phyloP scores from a whole-genome alignment of 2,888 invertebrate species.

The Orthosia gracilis region DNA sequence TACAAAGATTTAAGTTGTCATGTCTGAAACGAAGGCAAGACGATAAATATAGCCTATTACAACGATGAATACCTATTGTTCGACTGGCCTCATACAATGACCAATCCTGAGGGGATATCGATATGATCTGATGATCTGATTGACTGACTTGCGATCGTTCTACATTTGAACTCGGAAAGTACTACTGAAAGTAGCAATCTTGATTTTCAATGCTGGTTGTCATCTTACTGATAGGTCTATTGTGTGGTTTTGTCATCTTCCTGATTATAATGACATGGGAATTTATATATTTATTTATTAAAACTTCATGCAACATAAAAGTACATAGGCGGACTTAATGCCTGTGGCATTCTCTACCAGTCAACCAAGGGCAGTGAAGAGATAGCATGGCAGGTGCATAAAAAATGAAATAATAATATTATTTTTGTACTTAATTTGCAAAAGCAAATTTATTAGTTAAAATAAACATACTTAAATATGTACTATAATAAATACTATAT shows the following conservation, averaged over 20 bases:
- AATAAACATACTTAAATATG: too few relatives aligned
- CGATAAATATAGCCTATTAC: constrained; percentile 29
- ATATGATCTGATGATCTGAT: constrained; percentile 38
- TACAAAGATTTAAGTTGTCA: constrained; percentile 47
- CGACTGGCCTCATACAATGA: constrained; percentile 27
- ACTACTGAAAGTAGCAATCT: constrained; percentile 9
- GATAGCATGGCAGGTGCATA: too few relatives aligned
- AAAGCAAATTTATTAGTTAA: too few relatives aligned
- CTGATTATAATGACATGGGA: background rate
- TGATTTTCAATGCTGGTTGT: constrained; percentile 6
- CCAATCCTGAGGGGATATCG: constrained; percentile 28
- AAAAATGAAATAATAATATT: too few relatives aligned
- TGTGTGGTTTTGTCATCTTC: constrained; percentile 10
- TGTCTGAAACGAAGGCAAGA: constrained; percentile 25
- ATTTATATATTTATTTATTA: too few relatives aligned
- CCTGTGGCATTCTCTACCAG: too few relatives aligned
- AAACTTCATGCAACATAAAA: too few relatives aligned
- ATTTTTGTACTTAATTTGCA: too few relatives aligned
- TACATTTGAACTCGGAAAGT: constrained; percentile 13
- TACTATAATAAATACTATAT: too few relatives aligned
- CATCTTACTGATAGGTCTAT: constrained; percentile 15
- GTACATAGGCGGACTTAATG: too few relatives aligned
- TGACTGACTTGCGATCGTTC: constrained; percentile 14
- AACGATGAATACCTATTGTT: constrained; percentile 39
- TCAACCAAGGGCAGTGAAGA: too few relatives aligned